Base-by-base conservation (phyloP, 2,888 invertebrate species). In the Congeria kusceri region DNA sequence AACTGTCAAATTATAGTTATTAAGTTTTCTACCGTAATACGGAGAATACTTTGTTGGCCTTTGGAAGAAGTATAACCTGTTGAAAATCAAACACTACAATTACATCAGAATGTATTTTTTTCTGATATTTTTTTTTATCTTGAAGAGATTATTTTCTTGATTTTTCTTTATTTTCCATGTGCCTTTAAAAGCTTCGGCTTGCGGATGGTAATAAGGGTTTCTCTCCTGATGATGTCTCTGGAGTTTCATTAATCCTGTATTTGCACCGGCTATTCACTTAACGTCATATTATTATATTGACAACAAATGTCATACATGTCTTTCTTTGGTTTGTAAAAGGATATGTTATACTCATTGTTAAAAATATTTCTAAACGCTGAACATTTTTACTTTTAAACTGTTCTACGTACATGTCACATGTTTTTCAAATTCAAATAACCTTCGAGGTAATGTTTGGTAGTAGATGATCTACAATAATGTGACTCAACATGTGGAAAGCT, bases 251-350 rank as follows among this genome's bases (percentile, higher is more conserved):
- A n/a, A n/a, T n/a, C n/a, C n/a, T n/a, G n/a, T n/a, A n/a, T n/a
- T n/a, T n/a, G n/a, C n/a, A n/a, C n/a, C n/a, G n/a, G n/a, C n/a
- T n/a, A 23, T 59, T 63, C 29, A 18, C 59, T 46, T 44, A 28
- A 58, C 15, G 53, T 32, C 18, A 49, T 27, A 49, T 76, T 76
- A n/a, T 59, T 39, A 59, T 61, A 69, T n/a, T 39, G 18, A 15
- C 28, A 23, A 56, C 76, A 76, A 28, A 70, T 47, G 56, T 76
- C 76, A 65, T 70, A 70, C 23, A 49, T 28, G 32, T 71, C 61
- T 66, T 70, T 70, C 1, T 53, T n/a, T 27, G 76, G 76, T 29
- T 49, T 70, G 18, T 64, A 53, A n/a, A 77, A 77, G 13, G 23
- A 28, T 15, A 77, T 23, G 46, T 71, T 71, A 39, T 47, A 77